A percentile compares a stretch with the other conserved stretches of the same genome.
Evolutionary conservation across 1,140 invertebrate genomes (phyloP).

Genomic region (Radopholus similis): DNA sequence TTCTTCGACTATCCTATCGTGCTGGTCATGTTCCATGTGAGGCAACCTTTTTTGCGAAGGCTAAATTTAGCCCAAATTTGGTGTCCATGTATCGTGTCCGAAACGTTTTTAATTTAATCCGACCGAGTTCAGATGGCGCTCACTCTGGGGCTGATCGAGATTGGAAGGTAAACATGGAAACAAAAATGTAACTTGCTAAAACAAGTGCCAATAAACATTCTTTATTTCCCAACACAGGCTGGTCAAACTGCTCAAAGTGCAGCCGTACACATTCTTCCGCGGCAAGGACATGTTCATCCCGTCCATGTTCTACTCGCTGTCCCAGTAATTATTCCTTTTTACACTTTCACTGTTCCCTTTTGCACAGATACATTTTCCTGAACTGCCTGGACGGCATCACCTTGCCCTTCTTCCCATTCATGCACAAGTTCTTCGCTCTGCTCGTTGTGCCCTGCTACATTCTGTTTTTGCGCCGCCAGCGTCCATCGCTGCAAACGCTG

Average conservation of each 20-base stretch:
- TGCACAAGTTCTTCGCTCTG: slow-evolving; percentile 65
- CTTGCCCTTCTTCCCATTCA: slow-evolving; percentile 65
- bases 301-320: slow-evolving; percentile 63
- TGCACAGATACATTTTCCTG: slow-evolving; percentile 61
- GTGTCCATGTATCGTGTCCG: too few species aligned
- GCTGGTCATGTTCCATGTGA: slow-evolving; percentile 34
- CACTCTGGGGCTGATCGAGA: slow-evolving; percentile 28
- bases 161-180: slow-evolving; percentile 16
- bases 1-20: slow-evolving; percentile 47
- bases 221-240: slow-evolving; percentile 10
- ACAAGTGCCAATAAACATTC: background rate
- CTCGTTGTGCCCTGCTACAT: slow-evolving; percentile 62
- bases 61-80: background rate
- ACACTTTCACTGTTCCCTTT: background rate
- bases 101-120: background rate
- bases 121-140: slow-evolving; percentile 36
- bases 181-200: too few species aligned
- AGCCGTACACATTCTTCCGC: slow-evolving; percentile 59
- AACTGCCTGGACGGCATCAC: slow-evolving; percentile 65
- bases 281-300: slow-evolving; percentile 61
- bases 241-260: slow-evolving; percentile 44
- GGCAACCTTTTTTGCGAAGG: background rate
- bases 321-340: slow-evolving; percentile 31
- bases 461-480: slow-evolving; percentile 59
- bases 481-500: slow-evolving; percentile 8